Conservation (phyloP, 2,113 vertebrate species). For the Ammodytes marinus region DNA sequence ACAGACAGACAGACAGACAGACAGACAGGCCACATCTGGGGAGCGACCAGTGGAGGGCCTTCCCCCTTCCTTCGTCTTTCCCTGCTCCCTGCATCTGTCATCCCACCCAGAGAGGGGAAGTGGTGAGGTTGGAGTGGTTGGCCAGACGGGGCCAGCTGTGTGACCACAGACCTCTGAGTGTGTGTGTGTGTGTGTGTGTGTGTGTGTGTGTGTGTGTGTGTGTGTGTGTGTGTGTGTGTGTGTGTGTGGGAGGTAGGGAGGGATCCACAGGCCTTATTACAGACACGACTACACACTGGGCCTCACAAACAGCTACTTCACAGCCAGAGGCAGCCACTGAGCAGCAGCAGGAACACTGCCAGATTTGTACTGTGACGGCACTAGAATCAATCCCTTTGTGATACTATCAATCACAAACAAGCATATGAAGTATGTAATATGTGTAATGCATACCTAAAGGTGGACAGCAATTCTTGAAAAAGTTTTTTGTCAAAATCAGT, state of each 20-base stretch:
- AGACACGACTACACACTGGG: constrained; percentile 74
- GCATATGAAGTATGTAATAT: constrained; percentile 8
- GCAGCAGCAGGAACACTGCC: constrained; percentile 59
- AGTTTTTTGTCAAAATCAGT: no score
- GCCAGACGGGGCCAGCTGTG: constrained; percentile 81
- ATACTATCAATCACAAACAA: constrained; percentile 40
- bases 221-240: constrained; percentile 60
- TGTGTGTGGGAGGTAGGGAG: constrained; percentile 73
- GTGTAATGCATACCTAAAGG: constrained; percentile 4
- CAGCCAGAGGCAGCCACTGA: constrained; percentile 59
- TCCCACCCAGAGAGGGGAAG: constrained; percentile 85
- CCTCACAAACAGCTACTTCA: constrained; percentile 80
- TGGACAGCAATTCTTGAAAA: no score
- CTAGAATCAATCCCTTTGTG: constrained; percentile 23
- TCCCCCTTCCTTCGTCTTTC: constrained; percentile 51
- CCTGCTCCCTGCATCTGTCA: constrained; percentile 67
- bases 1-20: constrained; percentile 12
- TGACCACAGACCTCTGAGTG: constrained; percentile 81
- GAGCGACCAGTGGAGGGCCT: constrained; percentile 58
- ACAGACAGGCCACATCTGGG: constrained; percentile 71
- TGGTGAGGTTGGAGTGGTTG: constrained; percentile 82
- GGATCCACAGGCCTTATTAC: constrained; percentile 80
- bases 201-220: no score
- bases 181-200: constrained; percentile 40
- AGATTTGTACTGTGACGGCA: constrained; percentile 56